phyloP scores from a whole-genome alignment of 1,140 invertebrate species.

The Caenorhabditis latens region DNA sequence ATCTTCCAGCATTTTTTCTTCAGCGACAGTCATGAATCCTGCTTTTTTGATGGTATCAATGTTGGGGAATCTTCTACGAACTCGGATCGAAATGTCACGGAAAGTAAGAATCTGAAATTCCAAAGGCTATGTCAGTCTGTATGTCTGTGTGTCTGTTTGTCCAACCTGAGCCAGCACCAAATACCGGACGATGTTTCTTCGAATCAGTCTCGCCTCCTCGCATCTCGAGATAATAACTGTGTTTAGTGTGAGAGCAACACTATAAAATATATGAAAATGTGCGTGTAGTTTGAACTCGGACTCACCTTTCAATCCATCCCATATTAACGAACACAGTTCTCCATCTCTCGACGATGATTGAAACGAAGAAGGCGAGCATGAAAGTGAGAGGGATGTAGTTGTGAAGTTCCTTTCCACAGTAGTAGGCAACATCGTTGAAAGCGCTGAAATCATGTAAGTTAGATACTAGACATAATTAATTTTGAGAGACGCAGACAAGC shows the following conservation, averaged over 20 bases:
- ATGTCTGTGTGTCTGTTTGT: too few relatives aligned
- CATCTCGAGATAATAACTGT: conserved; percentile 35
- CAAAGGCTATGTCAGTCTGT: too few relatives aligned
- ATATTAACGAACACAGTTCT: conserved; percentile 68
- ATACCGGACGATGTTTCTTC: conserved; percentile 63
- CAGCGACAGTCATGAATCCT: conserved; percentile 69
- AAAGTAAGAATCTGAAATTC: conserved; percentile 45
- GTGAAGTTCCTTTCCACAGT: conserved; percentile 24
- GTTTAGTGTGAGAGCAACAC: conserved; percentile 58
- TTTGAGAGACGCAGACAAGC: neutral
- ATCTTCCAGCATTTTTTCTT: conserved; percentile 68
- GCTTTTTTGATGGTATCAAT: conserved; percentile 71
- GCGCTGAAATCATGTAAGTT: neutral
- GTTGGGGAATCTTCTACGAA: conserved; percentile 74
- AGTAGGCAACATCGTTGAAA: neutral
- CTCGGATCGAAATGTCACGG: conserved; percentile 74
- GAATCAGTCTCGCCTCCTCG: conserved; percentile 41
- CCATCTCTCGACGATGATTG: conserved; percentile 70
- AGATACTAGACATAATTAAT: too few relatives aligned
- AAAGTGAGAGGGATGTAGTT: conserved; percentile 70
- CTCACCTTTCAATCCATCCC: conserved; percentile 70
- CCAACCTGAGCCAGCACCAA: conserved; percentile 60
- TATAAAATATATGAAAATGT: conserved; percentile 38
- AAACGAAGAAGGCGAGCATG: conserved; percentile 71
- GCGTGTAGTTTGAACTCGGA: neutral